phyloP scores from a whole-genome alignment of 2,888 invertebrate species.

The Cotesia congregata region DNA sequence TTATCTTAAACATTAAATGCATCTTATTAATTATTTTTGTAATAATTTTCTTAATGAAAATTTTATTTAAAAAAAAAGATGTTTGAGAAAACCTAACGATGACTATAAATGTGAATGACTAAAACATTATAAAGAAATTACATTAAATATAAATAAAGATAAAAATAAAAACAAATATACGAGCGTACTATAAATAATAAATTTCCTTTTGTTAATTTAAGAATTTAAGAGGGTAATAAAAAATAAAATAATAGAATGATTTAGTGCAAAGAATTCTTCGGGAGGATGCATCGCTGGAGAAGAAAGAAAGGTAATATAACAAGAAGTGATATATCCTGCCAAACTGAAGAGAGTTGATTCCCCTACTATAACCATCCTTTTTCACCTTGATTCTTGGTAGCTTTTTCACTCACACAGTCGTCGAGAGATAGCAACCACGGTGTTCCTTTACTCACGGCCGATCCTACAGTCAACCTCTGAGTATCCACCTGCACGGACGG shows the following conservation, averaged over 20 bases:
- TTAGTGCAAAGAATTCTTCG: not conserved
- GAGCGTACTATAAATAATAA: not conserved
- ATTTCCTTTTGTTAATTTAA: not conserved
- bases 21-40: not conserved
- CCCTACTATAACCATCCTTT: conserved; percentile 45
- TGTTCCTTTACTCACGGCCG: conserved; percentile 61
- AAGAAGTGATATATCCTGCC: conserved; percentile 12
- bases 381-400: conserved; percentile 54
- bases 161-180: not conserved
- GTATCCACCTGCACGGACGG: conserved; percentile 69
- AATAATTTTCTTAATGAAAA: not conserved
- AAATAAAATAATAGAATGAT: not conserved
- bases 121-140: not conserved
- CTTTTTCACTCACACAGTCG: conserved; percentile 48
- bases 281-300: conserved; percentile 3
- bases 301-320: not conserved
- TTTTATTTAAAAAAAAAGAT: not conserved
- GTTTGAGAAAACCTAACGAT: not conserved
- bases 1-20: not conserved
- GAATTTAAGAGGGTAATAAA: not conserved
- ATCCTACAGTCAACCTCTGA: conserved; percentile 69
- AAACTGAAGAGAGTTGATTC: conserved; percentile 38
- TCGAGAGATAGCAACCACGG: conserved; percentile 48
- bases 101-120: not conserved
- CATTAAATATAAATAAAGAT: not conserved